Conservation (phyloP, 2,113 vertebrate species). For the Castor canadensis region DNA sequence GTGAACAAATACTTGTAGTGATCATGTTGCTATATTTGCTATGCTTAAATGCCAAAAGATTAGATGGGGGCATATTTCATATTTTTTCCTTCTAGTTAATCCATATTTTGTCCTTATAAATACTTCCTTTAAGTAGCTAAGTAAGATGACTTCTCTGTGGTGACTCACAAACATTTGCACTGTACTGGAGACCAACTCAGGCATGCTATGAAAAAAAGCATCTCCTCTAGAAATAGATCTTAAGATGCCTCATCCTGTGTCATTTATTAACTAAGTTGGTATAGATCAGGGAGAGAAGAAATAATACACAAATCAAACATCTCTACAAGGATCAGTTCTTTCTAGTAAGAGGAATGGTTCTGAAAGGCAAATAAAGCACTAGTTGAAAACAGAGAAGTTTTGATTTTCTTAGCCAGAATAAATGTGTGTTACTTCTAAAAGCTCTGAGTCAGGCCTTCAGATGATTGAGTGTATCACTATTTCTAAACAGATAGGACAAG, state of each 20-base stretch:
- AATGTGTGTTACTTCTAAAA: constrained; percentile 34
- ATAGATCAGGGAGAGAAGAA: neutral
- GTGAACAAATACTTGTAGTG: neutral
- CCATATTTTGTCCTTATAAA: neutral
- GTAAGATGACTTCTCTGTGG: neutral
- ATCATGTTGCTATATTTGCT: neutral
- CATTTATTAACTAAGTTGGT: neutral
- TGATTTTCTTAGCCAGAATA: constrained; percentile 49
- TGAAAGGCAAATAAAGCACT: constrained; percentile 8
- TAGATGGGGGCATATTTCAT: neutral
- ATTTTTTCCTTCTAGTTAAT: neutral
- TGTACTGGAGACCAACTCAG: neutral
- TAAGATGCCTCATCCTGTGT: neutral
- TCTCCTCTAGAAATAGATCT: neutral
- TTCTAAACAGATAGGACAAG: constrained; percentile 47
- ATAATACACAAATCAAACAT: neutral
- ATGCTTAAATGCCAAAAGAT: neutral
- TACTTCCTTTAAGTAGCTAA: neutral
- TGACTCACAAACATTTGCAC: neutral
- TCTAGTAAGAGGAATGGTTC: neutral
- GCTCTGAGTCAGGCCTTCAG: neutral
- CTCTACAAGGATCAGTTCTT: neutral
- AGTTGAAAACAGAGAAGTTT: constrained; percentile 36
- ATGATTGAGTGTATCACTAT: constrained; percentile 27
- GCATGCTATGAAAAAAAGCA: neutral